Base-by-base conservation (phyloP, 2,797 vertebrate genomes). In the Petrocephalus sullivani region DNA sequence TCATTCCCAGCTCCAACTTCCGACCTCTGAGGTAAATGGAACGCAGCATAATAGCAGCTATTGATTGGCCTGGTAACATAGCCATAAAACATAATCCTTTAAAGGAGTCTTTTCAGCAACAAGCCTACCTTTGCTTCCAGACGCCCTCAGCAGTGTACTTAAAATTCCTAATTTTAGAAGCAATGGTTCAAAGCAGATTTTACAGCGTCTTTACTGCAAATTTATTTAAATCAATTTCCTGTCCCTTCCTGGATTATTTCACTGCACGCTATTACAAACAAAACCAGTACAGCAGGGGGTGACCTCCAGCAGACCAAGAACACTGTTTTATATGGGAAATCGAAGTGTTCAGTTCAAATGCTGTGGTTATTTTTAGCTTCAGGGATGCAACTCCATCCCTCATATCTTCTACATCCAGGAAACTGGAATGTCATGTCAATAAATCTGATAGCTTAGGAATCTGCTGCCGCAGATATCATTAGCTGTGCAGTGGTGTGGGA, bases 341-440 rank as follows among this genome's bases (percentile, higher is more conserved):
- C 9, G 57, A 33, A 86, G 33, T 60, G 85, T 61, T 6, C 57
- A 86, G 85, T 37, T 86, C 60, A 46, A 60, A 60, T 86, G 14
- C 85, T 37, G 8, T 61, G 3, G 19, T 46, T 86, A 86, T 86
- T 86, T 86, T 86, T 16, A 86, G 85, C 57, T 58, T 60, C 56
- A 37, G 85, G 21, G 54, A 28, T 58, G 85, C 85, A 86, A 86
- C 54, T 58, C 28, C 28, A 86, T 86, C 85, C 19, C 37, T 41
- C 28, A 23, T 37, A 19, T 61, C 57, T 41, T 57, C 54, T 46
- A 60, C 85, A 58, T 10, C 12, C 85, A 60, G 56, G 85, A 86
- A 86, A 61, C 85, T 21, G 5, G 85, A 60, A 56, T 56, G 56
- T 58, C 57, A 58, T 16, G 54, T 41, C 56, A 16, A 58, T 86